phyloP scores from a whole-genome alignment of 2,888 invertebrate species.

The Andricus quercusramuli region DNA sequence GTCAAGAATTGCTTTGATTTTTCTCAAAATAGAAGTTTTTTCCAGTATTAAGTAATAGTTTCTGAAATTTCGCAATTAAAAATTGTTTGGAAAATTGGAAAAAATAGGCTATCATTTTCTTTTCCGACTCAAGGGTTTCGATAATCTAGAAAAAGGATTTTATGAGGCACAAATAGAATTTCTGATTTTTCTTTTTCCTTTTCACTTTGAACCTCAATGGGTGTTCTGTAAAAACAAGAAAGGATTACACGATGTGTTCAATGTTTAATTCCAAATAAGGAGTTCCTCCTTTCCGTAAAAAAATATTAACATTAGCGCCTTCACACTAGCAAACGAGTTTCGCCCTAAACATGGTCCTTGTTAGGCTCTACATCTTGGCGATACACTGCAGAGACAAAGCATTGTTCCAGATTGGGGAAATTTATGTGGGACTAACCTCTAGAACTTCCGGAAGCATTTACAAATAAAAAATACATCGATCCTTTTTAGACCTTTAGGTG shows the following conservation, averaged over 20 bases:
- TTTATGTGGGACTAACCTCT: neutral
- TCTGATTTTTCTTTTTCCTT: neutral
- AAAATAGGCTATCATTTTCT: too few species aligned
- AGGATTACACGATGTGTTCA: neutral
- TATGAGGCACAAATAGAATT: neutral
- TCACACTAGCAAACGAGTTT: slow-evolving; percentile 38
- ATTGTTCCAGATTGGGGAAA: slow-evolving; percentile 26
- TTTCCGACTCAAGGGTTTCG: too few species aligned
- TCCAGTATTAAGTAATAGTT: too few species aligned
- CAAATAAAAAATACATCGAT: neutral
- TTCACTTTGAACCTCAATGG: neutral
- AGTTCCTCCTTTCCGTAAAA: slow-evolving; percentile 4
- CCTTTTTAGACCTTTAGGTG: neutral
- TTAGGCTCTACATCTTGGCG: neutral
- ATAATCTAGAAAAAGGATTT: too few species aligned
- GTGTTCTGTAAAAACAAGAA: neutral
- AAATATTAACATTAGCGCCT: slow-evolving; percentile 32
- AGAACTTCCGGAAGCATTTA: neutral
- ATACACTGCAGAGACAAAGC: neutral
- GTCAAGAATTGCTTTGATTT: too few species aligned
- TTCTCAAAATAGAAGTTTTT: too few species aligned
- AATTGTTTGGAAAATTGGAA: too few species aligned
- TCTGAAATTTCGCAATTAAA: too few species aligned
- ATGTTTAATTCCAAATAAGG: slow-evolving; percentile 27
- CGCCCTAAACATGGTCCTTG: slow-evolving; percentile 25